Evolutionary conservation across 2,888 invertebrate genomes (phyloP).

Genomic region (Microplitis deprimator): DNA sequence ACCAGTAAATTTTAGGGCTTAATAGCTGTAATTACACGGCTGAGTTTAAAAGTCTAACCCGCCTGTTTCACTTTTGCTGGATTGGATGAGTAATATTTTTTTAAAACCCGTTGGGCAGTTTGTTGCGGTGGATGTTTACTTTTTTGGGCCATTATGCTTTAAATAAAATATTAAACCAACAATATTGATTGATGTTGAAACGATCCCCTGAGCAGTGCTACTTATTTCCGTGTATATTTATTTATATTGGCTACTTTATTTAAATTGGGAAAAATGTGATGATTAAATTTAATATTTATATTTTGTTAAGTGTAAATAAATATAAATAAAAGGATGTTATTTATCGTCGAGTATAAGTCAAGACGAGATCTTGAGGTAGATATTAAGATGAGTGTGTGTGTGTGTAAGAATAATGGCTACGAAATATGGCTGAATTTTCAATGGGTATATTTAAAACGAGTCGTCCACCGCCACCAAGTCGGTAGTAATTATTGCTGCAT

Average conservation of each 20-base stretch:
- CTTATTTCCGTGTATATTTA: not conserved
- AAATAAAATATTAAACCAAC: not conserved
- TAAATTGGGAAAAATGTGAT: not conserved
- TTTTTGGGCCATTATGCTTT: not conserved
- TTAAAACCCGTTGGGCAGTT: not conserved
- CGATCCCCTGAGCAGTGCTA: not conserved
- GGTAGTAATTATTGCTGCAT: slow-evolving; percentile 65
- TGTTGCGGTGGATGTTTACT: not conserved
- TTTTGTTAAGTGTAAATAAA: not conserved
- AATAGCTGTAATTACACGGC: not conserved
- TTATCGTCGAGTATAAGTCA: slow-evolving; percentile 18
- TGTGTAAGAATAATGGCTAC: slow-evolving; percentile 39
- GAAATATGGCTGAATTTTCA: slow-evolving; percentile 33
- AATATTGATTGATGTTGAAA: not conserved
- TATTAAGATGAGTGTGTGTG: not conserved
- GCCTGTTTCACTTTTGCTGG: not conserved
- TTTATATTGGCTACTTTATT: not conserved
- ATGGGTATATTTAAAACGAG: slow-evolving; percentile 21
- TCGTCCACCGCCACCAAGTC: slow-evolving; percentile 30
- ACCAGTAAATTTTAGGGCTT: not conserved
- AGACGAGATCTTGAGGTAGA: slow-evolving; percentile 1
- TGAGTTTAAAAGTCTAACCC: not conserved
- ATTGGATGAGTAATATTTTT: not conserved
- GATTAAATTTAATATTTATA: slow-evolving; percentile 10
- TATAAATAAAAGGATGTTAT: slow-evolving; percentile 4